Evolutionary conservation across 1,140 invertebrate species (phyloP).

Genomic region (Zophobas morio): DNA sequence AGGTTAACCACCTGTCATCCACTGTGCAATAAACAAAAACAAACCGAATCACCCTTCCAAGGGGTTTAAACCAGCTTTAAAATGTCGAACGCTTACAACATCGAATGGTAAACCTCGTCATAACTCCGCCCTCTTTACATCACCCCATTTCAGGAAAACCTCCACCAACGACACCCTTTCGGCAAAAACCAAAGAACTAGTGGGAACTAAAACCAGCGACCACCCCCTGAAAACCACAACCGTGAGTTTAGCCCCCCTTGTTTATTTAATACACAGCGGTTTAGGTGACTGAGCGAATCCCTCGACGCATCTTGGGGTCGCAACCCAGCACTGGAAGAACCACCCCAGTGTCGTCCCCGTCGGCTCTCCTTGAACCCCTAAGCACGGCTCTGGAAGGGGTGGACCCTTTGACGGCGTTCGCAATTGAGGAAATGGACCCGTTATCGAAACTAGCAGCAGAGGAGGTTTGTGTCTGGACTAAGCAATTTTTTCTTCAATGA

Average conservation of each 20-base stretch:
- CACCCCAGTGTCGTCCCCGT: conserved; percentile 68
- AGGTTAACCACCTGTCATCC: neutral
- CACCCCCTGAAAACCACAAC: conserved; percentile 74
- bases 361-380: conserved; percentile 72
- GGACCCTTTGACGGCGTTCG: conserved; percentile 83
- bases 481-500: conserved; percentile 22
- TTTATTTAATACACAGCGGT: conserved; percentile 27
- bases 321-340: conserved; percentile 71
- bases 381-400: conserved; percentile 77
- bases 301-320: conserved; percentile 67
- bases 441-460: conserved; percentile 76
- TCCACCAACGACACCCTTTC: conserved; percentile 16
- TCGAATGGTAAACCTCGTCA: conserved; percentile 1
- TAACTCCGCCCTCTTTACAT: neutral
- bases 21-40: conserved; percentile 1
- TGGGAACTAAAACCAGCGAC: conserved; percentile 59
- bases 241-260: conserved; percentile 61
- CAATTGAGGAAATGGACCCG: conserved; percentile 77
- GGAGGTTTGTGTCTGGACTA: conserved; percentile 67
- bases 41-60: neutral
- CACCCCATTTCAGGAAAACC: conserved; percentile 13
- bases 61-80: neutral
- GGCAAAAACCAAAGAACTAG: conserved; percentile 10
- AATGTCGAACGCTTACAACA: conserved; percentile 8
- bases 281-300: conserved; percentile 70